Conservation (phyloP, 2,797 vertebrate species). For the Allochrocebus solatus region DNA sequence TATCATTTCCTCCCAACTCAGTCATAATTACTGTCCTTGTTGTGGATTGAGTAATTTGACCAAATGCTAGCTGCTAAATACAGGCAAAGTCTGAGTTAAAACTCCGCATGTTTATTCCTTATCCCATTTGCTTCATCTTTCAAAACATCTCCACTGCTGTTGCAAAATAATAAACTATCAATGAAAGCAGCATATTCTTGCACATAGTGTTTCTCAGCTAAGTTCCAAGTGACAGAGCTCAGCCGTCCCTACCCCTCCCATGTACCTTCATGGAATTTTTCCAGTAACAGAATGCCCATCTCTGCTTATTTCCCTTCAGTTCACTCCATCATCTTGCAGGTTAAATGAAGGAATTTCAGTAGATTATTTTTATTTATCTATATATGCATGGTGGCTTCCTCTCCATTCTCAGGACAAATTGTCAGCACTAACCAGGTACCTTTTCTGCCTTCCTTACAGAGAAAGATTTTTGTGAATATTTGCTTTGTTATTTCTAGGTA, state of each 20-base stretch:
- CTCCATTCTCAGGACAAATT: not conserved
- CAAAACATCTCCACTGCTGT: not conserved
- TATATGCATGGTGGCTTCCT: not conserved
- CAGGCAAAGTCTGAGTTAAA: conserved; percentile 45
- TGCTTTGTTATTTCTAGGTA: not conserved
- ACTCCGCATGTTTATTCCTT: not conserved
- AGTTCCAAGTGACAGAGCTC: not conserved
- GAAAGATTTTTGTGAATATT: not conserved
- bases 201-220: not conserved
- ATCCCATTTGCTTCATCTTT: not conserved
- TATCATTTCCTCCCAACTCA: conserved; percentile 34
- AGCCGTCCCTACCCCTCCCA: not conserved
- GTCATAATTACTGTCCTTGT: conserved; percentile 23
- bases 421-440: not conserved
- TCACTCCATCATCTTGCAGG: not conserved
- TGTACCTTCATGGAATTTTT: not conserved
- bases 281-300: not conserved
- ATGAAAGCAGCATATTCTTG: not conserved
- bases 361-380: not conserved
- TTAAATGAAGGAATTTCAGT: not conserved
- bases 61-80: conserved; percentile 23
- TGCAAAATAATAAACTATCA: not conserved
- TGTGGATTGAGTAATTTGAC: conserved; percentile 32
- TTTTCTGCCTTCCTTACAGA: not conserved
- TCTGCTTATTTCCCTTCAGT: not conserved